Conservation (phyloP, 1,140 invertebrate species). For the Stenopsyche tienmushanensis region DNA sequence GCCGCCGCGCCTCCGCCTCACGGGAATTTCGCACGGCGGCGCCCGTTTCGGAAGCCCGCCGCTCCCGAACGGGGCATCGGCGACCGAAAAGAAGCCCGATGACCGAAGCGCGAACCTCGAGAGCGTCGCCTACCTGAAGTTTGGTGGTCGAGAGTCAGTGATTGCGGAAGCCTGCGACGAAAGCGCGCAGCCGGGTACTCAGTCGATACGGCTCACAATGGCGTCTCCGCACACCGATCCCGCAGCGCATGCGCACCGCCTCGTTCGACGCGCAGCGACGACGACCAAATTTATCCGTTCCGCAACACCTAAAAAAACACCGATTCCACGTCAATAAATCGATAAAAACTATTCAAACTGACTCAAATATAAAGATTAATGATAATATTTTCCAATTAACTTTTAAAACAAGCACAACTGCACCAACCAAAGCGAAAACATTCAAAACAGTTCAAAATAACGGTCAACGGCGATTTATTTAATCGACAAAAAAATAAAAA, state of each 20-base stretch:
- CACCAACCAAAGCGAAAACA: no score
- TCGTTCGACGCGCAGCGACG: not conserved
- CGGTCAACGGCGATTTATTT: no score
- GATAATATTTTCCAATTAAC: no score
- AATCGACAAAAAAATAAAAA: no score
- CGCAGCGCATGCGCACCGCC: not conserved
- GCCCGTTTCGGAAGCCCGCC: no score
- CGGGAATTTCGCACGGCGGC: slow-evolving; percentile 62
- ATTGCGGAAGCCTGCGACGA: not conserved
- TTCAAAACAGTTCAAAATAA: no score
- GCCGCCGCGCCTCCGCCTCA: slow-evolving; percentile 46
- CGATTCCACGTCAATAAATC: no score
- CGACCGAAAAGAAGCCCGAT: not conserved
- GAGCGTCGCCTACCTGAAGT: not conserved
- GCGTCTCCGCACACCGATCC: slow-evolving; percentile 46
- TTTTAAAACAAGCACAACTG: no score
- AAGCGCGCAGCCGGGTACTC: not conserved
- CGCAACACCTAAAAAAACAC: no score
- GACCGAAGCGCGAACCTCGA: not conserved
- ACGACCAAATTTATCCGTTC: no score
- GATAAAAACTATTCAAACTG: no score
- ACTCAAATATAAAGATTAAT: no score
- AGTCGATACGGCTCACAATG: slow-evolving; percentile 80
- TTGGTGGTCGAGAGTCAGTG: not conserved
- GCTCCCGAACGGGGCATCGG: not conserved